Evolutionary conservation across 2,888 invertebrate genomes (phyloP).

Genomic region (Pyrgus malvae): DNA sequence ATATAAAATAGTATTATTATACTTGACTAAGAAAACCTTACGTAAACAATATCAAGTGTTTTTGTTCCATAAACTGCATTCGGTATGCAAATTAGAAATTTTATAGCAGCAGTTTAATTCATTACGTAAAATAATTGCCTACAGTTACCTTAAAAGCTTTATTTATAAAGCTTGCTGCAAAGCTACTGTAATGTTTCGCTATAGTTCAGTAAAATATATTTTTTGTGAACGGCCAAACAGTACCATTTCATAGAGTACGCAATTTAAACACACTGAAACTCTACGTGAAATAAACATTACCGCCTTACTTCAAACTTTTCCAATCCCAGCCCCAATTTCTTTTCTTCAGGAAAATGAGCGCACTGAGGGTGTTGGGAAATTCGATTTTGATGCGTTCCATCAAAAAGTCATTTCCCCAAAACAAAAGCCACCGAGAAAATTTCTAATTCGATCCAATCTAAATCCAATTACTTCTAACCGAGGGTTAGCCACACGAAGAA

Average conservation of each 20-base stretch:
- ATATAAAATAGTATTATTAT: too few relatives aligned
- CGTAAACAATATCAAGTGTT: background rate
- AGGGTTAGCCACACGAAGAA: conserved; percentile 54
- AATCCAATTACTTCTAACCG: conserved; percentile 72
- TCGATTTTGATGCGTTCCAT: conserved; percentile 71
- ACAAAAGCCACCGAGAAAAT: conserved; percentile 69
- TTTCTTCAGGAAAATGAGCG: conserved; percentile 29
- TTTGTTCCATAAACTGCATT: conserved; percentile 1
- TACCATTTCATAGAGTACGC: too few relatives aligned
- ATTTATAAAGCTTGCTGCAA: conserved; percentile 40
- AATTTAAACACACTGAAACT: too few relatives aligned
- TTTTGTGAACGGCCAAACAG: too few relatives aligned
- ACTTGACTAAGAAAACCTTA: background rate
- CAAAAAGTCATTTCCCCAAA: conserved; percentile 74
- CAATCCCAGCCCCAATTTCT: conserved; percentile 30
- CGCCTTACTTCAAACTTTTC: conserved; percentile 31
- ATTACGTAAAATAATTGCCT: conserved; percentile 12
- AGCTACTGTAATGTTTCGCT: background rate
- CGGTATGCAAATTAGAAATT: conserved; percentile 19
- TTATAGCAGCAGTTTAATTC: conserved; percentile 12
- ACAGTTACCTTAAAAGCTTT: conserved; percentile 48
- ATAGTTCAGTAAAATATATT: background rate
- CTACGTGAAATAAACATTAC: conserved; percentile 18
- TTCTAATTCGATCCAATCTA: conserved; percentile 75
- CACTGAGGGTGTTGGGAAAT: conserved; percentile 45